Conservation (phyloP, 1,140 invertebrate genomes). For the Atta colombica region DNA sequence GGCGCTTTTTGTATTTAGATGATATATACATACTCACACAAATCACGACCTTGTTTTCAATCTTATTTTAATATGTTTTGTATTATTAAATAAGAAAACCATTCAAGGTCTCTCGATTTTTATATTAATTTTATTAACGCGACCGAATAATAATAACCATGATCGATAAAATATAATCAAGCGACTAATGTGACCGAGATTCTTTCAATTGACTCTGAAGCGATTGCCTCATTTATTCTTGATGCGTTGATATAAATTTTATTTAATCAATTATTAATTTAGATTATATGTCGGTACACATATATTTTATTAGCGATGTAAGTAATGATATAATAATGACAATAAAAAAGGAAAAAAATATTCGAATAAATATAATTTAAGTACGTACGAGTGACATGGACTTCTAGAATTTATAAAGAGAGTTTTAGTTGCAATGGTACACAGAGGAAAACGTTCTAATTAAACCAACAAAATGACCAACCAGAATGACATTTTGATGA, state of each 20-base stretch:
- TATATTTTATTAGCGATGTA: background rate
- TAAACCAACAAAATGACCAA: too few relatives aligned
- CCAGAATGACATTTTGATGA: too few relatives aligned
- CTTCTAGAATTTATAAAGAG: background rate
- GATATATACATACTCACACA: too few relatives aligned
- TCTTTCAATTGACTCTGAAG: conserved; percentile 3
- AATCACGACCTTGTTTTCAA: too few relatives aligned
- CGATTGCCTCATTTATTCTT: conserved; percentile 33
- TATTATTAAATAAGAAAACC: background rate
- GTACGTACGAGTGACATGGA: background rate
- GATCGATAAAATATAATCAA: conserved; percentile 49
- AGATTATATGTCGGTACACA: background rate
- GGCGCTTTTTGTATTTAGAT: too few relatives aligned
- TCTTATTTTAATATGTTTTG: background rate
- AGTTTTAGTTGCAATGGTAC: background rate
- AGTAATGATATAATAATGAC: background rate
- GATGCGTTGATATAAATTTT: conserved; percentile 25
- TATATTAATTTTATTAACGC: background rate
- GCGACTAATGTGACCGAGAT: conserved; percentile 57
- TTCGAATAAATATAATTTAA: background rate
- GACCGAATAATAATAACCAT: conserved; percentile 23
- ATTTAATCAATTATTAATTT: background rate
- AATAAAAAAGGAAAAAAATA: background rate
- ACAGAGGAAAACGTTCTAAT: too few relatives aligned
- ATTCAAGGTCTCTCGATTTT: conserved; percentile 29